A percentile compares a stretch with the other conserved stretches of the same genome.
phyloP scores from a whole-genome alignment of 2,888 invertebrate genomes.

The Bursaphelenchus okinawaensis region DNA sequence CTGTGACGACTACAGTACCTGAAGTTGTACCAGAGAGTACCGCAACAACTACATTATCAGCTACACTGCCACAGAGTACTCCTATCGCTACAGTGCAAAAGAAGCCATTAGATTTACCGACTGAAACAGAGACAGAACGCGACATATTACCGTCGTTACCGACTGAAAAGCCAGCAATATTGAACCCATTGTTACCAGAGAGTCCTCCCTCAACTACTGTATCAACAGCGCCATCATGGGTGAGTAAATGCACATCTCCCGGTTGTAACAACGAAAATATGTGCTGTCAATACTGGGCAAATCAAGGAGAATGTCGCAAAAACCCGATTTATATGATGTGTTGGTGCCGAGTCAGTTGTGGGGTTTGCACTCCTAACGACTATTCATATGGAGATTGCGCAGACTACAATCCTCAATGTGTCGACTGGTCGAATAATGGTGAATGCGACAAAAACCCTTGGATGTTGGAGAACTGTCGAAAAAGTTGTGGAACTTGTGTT shows the following conservation, averaged over 20 bases:
- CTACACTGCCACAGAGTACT: background rate
- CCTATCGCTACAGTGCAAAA: no score
- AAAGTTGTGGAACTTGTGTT: conserved; percentile 36
- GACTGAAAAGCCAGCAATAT: no score
- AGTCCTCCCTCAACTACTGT: background rate
- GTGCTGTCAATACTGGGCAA: conserved; percentile 44
- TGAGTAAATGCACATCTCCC: conserved; percentile 30
- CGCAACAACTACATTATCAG: background rate
- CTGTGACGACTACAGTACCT: background rate
- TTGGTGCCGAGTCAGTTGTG: conserved; percentile 48
- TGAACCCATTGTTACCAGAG: no score
- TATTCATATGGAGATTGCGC: conserved; percentile 31
- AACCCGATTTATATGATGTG: conserved; percentile 45
- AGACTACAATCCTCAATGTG: conserved; percentile 42
- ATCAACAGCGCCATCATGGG: background rate
- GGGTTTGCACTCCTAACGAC: conserved; percentile 32
- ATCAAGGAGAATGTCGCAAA: conserved; percentile 37
- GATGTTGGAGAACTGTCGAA: conserved; percentile 50
- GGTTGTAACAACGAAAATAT: conserved; percentile 52
- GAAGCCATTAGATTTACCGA: no score
- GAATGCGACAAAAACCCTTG: conserved; percentile 48
- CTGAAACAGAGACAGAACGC: no score
- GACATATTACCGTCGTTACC: background rate
- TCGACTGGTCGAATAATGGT: conserved; percentile 40
- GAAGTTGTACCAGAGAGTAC: background rate